These are phyloP conservation scores for Parelbella ahira DNA, from an alignment of 2,888 invertebrate species.

Conservation along the genomic window DNA sequence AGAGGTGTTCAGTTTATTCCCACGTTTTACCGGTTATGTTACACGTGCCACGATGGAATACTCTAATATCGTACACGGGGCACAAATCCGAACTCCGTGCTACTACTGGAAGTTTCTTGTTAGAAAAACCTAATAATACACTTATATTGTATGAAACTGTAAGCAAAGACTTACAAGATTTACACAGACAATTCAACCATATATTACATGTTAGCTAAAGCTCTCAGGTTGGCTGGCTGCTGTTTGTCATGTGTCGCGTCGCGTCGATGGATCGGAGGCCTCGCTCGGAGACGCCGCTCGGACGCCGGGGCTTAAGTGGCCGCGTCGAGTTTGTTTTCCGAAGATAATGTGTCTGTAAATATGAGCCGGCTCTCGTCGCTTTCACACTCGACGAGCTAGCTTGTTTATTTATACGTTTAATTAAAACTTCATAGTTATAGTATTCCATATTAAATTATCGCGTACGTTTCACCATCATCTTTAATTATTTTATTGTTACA, in stretches of 20 bases:
- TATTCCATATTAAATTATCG: conserved; percentile 14
- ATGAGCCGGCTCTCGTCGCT: conserved; percentile 44
- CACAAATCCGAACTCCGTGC: too few relatives aligned
- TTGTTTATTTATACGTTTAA: conserved; percentile 59
- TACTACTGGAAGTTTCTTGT: too few relatives aligned
- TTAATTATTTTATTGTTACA: too few relatives aligned
- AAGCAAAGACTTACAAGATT: conserved; percentile 29
- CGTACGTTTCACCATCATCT: too few relatives aligned
- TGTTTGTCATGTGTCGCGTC: conserved; percentile 56
- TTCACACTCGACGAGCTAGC: conserved; percentile 42
- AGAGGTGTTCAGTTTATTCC: too few relatives aligned
- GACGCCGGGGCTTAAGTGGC: conserved; percentile 45
- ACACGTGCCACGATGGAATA: too few relatives aligned
- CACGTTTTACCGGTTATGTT: too few relatives aligned
- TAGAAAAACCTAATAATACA: conserved; percentile 9
- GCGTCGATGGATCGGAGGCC: conserved; percentile 29
- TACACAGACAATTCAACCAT: conserved; percentile 27
- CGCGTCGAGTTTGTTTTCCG: conserved; percentile 59
- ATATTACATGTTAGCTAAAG: conserved; percentile 39
- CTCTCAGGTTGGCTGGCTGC: conserved; percentile 40
- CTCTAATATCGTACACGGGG: too few relatives aligned
- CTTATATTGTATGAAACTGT: conserved; percentile 11
- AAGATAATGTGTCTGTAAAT: conserved; percentile 66
- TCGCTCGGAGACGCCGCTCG: conserved; percentile 28
- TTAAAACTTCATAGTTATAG: conserved; percentile 52